phyloP scores from a whole-genome alignment of 2,113 vertebrate species.

The Cephalophus harveyi region DNA sequence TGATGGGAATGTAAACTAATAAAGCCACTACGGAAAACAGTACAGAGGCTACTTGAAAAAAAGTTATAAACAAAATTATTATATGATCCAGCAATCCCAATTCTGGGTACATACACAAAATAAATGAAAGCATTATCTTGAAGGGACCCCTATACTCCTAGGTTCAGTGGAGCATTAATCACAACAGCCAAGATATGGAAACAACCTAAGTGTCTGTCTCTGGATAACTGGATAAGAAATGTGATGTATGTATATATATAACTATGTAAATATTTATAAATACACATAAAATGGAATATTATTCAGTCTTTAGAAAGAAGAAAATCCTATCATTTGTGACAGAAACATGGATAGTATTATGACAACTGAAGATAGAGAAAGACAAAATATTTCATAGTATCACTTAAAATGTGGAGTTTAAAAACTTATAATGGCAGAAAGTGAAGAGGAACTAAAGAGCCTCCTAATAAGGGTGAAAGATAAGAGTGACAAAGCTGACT shows the following conservation, averaged over 20 bases:
- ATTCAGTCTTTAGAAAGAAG: background rate
- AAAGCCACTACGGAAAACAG: background rate
- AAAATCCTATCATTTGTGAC: background rate
- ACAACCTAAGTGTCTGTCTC: background rate
- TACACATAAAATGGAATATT: background rate
- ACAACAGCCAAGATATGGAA: background rate
- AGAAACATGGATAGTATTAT: background rate
- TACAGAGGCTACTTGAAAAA: background rate
- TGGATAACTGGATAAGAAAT: background rate
- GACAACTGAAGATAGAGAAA: background rate
- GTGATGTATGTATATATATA: background rate
- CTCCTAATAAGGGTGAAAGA: background rate
- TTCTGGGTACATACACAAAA: background rate
- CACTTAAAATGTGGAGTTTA: background rate
- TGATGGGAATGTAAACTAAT: background rate
- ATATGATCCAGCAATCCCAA: background rate
- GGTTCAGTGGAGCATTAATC: background rate
- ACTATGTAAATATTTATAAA: background rate
- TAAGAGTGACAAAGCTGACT: background rate
- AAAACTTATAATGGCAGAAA: background rate
- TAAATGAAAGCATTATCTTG: background rate
- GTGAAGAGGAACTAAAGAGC: background rate
- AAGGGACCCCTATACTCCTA: background rate
- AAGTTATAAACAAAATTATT: background rate
- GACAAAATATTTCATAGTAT: background rate